phyloP scores from a whole-genome alignment of 2,888 invertebrate genomes.

The Trissolcus brochymenae region DNA sequence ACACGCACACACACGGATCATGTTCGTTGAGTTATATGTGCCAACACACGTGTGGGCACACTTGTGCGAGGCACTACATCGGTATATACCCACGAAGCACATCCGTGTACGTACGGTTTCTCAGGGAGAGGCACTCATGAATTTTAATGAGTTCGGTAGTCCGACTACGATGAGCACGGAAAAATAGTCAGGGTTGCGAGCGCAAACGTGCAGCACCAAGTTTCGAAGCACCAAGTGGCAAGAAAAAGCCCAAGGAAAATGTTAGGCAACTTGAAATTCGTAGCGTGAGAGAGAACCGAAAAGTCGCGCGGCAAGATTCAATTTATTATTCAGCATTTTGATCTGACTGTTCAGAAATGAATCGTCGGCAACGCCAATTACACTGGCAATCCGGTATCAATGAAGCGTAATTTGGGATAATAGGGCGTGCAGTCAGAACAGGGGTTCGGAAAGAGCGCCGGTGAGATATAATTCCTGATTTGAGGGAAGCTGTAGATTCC shows the following conservation, averaged over 20 bases:
- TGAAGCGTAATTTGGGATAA: constrained; percentile 67
- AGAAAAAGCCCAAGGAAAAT: constrained; percentile 12
- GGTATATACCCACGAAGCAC: constrained; percentile 49
- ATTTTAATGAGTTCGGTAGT: constrained; percentile 66
- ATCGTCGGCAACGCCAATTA: constrained; percentile 64
- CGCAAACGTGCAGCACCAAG: constrained; percentile 49
- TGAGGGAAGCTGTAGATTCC: constrained; percentile 65
- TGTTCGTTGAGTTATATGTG: constrained; percentile 19
- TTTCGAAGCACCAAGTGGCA: constrained; percentile 9
- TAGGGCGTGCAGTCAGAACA: constrained; percentile 57
- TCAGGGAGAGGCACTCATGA: constrained; percentile 61
- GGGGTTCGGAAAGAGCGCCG: constrained; percentile 40
- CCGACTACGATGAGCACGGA: constrained; percentile 59
- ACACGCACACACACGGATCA: background rate
- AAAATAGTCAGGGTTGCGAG: constrained; percentile 57
- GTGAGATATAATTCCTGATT: constrained; percentile 66
- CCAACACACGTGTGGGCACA: constrained; percentile 49
- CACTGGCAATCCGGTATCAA: constrained; percentile 65
- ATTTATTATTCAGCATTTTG: constrained; percentile 4
- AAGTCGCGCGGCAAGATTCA: background rate
- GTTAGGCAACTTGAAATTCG: background rate
- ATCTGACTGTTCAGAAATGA: constrained; percentile 55
- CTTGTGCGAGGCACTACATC: constrained; percentile 40
- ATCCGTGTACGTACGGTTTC: constrained; percentile 55
- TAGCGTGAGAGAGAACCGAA: background rate